A percentile compares a stretch with the other conserved stretches of the same genome.
phyloP scores from a whole-genome alignment of 2,797 vertebrate species.

The Rhincodon typus region DNA sequence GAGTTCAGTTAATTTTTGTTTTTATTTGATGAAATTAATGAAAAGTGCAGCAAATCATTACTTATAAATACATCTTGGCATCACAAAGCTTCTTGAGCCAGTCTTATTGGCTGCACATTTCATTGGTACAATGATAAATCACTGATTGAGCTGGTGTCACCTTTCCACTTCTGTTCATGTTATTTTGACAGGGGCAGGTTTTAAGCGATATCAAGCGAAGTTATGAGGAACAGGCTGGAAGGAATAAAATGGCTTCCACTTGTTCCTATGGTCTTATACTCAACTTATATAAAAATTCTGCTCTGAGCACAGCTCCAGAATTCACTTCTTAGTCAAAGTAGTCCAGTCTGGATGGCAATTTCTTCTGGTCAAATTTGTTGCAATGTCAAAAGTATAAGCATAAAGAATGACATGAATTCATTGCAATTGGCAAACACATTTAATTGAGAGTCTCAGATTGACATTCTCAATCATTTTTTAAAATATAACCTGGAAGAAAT shows the following conservation, averaged over 20 bases:
- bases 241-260: not conserved
- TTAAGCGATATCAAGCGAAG: not conserved
- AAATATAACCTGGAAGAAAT: not conserved
- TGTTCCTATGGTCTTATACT: not conserved
- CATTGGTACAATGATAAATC: not conserved
- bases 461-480: not conserved
- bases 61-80: not conserved
- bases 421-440: not conserved
- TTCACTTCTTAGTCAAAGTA: not conserved
- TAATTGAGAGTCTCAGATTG: not conserved
- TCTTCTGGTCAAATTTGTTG: not conserved
- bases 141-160: not conserved
- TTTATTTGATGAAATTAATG: not conserved
- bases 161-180: not conserved
- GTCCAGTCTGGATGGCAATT: not conserved
- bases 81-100: not conserved
- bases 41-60: not conserved
- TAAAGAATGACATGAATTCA: not conserved
- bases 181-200: not conserved
- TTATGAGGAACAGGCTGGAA: not conserved
- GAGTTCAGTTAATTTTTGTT: not conserved
- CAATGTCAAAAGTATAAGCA: not conserved
- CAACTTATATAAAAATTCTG: not conserved
- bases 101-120: not conserved
- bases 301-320: not conserved